Evolutionary conservation across 2,113 vertebrate species (phyloP).

Genomic region (Apeltes quadracus): DNA sequence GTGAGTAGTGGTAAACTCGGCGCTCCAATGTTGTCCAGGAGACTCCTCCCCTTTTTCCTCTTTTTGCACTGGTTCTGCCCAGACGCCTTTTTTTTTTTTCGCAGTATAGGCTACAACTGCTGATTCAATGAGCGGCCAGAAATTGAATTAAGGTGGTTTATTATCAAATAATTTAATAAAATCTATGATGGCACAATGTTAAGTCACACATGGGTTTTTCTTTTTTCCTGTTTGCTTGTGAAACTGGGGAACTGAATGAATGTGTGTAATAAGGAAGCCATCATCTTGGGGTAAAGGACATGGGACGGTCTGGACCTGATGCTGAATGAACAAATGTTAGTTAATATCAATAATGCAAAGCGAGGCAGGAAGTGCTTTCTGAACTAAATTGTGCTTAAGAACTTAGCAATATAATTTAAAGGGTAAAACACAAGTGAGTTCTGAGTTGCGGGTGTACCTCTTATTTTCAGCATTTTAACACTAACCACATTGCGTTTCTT

Average conservation of each 20-base stretch:
- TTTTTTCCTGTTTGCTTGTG: conserved; percentile 7
- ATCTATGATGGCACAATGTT: conserved; percentile 52
- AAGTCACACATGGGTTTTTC: not conserved
- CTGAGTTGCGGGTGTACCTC: not conserved
- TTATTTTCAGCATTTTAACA: conserved; percentile 18
- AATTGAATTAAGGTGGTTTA: conserved; percentile 60
- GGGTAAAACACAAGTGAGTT: not conserved
- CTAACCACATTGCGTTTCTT: not conserved
- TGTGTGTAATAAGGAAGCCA: not conserved
- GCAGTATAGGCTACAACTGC: conserved; percentile 65
- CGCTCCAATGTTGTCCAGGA: conserved; percentile 57
- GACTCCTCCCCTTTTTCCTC: conserved; percentile 41
- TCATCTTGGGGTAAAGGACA: not conserved
- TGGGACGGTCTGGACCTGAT: not conserved
- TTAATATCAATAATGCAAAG: not conserved
- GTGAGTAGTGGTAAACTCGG: conserved; percentile 49
- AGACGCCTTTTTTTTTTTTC: conserved; percentile 63
- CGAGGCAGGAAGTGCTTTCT: not conserved
- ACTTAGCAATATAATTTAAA: not conserved
- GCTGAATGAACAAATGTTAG: not conserved
- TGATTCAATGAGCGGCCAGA: conserved; percentile 64
- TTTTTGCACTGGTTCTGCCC: conserved; percentile 76
- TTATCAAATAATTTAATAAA: conserved; percentile 68
- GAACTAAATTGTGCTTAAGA: not conserved
- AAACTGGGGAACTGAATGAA: not conserved